Percentiles rank a stretch among this genome's conserved stretches.
These are phyloP conservation scores for Ibidorhyncha struthersii DNA, from an alignment of 2,113 vertebrate species.

Conservation along the genomic window DNA sequence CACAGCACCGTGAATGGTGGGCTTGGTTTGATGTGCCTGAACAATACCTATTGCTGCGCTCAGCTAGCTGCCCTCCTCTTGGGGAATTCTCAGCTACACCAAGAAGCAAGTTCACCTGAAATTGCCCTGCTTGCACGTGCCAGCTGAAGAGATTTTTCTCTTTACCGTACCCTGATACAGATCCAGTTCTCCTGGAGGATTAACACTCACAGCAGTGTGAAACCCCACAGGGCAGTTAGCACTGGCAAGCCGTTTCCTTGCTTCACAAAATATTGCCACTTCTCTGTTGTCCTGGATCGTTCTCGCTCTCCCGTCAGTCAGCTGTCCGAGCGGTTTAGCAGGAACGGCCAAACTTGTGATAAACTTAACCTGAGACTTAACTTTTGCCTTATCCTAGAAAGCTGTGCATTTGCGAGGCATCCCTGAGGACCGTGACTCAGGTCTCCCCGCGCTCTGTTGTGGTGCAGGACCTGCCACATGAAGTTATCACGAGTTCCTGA, in stretches of 20 bases:
- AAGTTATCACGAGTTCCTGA: not conserved
- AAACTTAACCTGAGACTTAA: not conserved
- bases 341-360: not conserved
- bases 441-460: not conserved
- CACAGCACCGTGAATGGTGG: not conserved
- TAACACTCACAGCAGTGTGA: not conserved
- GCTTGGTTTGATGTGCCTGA: not conserved
- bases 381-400: not conserved
- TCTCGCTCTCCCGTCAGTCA: not conserved
- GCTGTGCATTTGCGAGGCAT: not conserved
- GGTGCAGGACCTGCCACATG: not conserved
- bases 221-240: not conserved
- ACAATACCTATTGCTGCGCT: not conserved
- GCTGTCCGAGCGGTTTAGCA: not conserved
- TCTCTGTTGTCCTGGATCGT: not conserved
- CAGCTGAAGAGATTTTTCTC: not conserved
- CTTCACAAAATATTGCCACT: not conserved
- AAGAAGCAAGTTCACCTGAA: not conserved
- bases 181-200: not conserved
- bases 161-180: not conserved
- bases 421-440: not conserved
- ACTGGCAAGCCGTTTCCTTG: conserved; percentile 3
- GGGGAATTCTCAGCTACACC: not conserved
- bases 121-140: not conserved
- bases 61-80: not conserved